A percentile compares a stretch with the other conserved stretches of the same genome.
Conservation (phyloP, 2,113 vertebrate species). For the Pyxicephalus adspersus region DNA sequence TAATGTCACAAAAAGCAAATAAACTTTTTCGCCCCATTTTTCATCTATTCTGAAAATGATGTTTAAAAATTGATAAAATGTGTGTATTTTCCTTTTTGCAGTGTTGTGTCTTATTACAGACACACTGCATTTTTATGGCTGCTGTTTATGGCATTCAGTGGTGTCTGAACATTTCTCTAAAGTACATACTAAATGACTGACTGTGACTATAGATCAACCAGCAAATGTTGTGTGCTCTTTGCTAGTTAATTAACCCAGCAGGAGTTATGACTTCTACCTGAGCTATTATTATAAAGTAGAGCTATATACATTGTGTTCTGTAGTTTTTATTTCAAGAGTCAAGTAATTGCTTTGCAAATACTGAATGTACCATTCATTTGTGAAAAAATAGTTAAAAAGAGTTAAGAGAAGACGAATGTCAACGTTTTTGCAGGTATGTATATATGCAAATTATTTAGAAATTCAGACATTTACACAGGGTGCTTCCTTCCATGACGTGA, state of each 20-base stretch:
- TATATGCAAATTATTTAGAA: not conserved
- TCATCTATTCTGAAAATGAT: too few species aligned
- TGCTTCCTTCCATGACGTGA: too few species aligned
- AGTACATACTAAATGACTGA: constrained; percentile 8
- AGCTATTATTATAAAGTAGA: constrained; percentile 20
- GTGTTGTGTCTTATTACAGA: too few species aligned
- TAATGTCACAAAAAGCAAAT: too few species aligned
- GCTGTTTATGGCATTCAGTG: not conserved
- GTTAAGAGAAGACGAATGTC: constrained; percentile 7
- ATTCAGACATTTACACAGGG: not conserved
- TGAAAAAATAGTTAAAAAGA: not conserved
- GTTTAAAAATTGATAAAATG: too few species aligned
- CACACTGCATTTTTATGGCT: too few species aligned
- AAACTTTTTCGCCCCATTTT: too few species aligned
- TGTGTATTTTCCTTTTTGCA: too few species aligned
- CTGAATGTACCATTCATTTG: not conserved
- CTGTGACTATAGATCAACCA: constrained; percentile 14
- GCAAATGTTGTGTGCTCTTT: constrained; percentile 13
- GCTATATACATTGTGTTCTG: constrained; percentile 28
- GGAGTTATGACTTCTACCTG: constrained; percentile 38
- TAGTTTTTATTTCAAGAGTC: constrained; percentile 9
- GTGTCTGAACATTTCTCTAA: constrained; percentile 20
- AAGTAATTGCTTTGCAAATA: constrained; percentile 4
- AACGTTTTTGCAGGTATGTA: not conserved
- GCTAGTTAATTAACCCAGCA: constrained; percentile 17